phyloP scores from a whole-genome alignment of 2,797 vertebrate species.

The Pelochelys cantorii region DNA sequence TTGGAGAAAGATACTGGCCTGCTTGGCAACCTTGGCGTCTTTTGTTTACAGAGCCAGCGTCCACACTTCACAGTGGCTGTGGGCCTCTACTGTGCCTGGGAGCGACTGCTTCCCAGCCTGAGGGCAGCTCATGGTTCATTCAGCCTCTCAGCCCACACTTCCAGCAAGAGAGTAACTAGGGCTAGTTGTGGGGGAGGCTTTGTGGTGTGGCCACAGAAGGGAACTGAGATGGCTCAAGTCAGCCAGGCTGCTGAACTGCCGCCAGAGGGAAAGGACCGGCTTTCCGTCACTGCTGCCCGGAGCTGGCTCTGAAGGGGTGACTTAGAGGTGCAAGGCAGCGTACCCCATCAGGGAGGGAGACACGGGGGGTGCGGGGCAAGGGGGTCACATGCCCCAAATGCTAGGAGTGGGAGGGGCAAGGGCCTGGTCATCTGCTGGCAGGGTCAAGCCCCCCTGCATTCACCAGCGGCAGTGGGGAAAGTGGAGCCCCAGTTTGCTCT shows the following conservation, averaged over 20 bases:
- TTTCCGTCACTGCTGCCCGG: background rate
- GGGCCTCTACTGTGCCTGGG: background rate
- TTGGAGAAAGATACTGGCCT: too few relatives aligned
- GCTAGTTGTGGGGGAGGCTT: background rate
- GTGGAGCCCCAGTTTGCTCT: too few relatives aligned
- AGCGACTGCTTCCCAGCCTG: background rate
- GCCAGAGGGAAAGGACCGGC: background rate
- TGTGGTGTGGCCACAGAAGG: background rate
- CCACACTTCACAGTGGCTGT: too few relatives aligned
- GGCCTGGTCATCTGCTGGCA: too few relatives aligned
- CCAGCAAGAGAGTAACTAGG: background rate
- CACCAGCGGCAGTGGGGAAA: too few relatives aligned
- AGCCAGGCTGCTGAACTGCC: rapidly evolving
- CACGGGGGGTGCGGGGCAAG: too few relatives aligned
- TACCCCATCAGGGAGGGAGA: background rate
- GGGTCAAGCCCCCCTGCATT: too few relatives aligned
- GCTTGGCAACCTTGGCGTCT: too few relatives aligned
- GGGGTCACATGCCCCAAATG: too few relatives aligned
- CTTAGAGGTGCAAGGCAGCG: background rate
- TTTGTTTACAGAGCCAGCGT: too few relatives aligned
- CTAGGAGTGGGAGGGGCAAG: too few relatives aligned
- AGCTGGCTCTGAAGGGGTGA: background rate
- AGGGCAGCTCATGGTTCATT: background rate
- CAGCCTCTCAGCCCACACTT: background rate
- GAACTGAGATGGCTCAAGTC: background rate